These are phyloP conservation scores for Drosophila gaucha DNA, from an alignment of 2,888 invertebrate species.

Conservation along the genomic window DNA sequence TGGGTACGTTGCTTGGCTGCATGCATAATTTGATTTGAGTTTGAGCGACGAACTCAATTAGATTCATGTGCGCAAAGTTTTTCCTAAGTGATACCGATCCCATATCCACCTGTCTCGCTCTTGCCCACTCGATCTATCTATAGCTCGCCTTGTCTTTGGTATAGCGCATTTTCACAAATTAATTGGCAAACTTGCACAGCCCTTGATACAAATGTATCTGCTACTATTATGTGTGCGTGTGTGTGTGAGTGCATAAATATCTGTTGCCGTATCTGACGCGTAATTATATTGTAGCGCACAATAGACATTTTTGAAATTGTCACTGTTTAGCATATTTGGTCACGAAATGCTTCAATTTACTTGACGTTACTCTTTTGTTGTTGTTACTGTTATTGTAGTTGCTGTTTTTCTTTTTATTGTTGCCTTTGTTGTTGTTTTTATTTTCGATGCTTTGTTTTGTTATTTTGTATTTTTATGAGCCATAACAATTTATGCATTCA, in stretches of 20 bases:
- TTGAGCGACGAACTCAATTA: slow-evolving; percentile 77
- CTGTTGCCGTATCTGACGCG: slow-evolving; percentile 49
- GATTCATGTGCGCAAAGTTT: slow-evolving; percentile 73
- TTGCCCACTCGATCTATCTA: not conserved
- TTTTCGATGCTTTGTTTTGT: slow-evolving; percentile 27
- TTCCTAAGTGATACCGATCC: slow-evolving; percentile 72
- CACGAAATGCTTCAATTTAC: slow-evolving; percentile 76
- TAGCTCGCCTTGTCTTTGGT: slow-evolving; percentile 39
- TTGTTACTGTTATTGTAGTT: slow-evolving; percentile 22
- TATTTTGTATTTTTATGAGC: slow-evolving; percentile 68
- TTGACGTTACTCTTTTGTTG: slow-evolving; percentile 51
- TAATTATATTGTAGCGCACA: slow-evolving; percentile 71
- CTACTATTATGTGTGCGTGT: not conserved
- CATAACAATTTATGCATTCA: slow-evolving; percentile 75
- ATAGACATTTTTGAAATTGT: slow-evolving; percentile 81
- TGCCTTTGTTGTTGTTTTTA: slow-evolving; percentile 21
- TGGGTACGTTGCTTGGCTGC: slow-evolving; percentile 39
- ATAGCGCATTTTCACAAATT: slow-evolving; percentile 74
- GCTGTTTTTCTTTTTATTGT: not conserved
- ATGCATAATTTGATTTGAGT: slow-evolving; percentile 75
- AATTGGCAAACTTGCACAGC: slow-evolving; percentile 72
- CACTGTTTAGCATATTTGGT: slow-evolving; percentile 83
- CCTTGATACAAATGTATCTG: slow-evolving; percentile 52
- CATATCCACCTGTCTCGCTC: slow-evolving; percentile 5
- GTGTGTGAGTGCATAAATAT: slow-evolving; percentile 40